A percentile compares a stretch with the other conserved stretches of the same genome.
These are phyloP conservation scores for Schizopygopsis malacanthus DNA, from an alignment of 2,797 vertebrate genomes.

Conservation along the genomic window DNA sequence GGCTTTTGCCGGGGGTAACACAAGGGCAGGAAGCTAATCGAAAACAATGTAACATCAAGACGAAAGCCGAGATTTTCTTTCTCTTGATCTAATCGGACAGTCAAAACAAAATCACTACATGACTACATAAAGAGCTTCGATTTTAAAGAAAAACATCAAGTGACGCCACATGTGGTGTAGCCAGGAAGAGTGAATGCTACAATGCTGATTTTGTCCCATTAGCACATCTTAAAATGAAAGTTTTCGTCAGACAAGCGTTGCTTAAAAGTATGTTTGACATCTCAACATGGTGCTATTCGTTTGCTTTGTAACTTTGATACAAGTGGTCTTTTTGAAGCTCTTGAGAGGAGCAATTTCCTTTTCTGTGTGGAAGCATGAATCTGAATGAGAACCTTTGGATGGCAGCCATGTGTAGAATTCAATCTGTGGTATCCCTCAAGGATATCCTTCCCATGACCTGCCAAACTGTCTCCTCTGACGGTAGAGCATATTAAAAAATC, in stretches of 20 bases:
- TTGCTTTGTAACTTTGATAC: slow-evolving; percentile 34
- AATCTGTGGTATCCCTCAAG: slow-evolving; percentile 58
- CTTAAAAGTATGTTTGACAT: slow-evolving; percentile 19
- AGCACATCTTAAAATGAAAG: background rate
- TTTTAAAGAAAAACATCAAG: slow-evolving; percentile 60
- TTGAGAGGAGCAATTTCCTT: slow-evolving; percentile 43
- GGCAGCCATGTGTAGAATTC: slow-evolving; percentile 65
- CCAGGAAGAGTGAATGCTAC: slow-evolving; percentile 40
- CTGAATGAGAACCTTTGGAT: slow-evolving; percentile 62
- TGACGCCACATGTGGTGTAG: slow-evolving; percentile 57
- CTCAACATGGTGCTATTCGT: background rate
- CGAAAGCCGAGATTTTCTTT: slow-evolving; percentile 59
- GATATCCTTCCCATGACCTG: slow-evolving; percentile 57
- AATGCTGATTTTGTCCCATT: background rate
- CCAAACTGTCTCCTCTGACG: background rate
- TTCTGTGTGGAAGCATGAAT: slow-evolving; percentile 39
- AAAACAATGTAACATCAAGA: slow-evolving; percentile 26
- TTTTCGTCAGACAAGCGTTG: background rate
- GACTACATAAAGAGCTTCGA: slow-evolving; percentile 57
- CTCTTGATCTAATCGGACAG: slow-evolving; percentile 66
- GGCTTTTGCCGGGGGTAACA: slow-evolving; percentile 35
- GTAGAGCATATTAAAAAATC: slow-evolving; percentile 24
- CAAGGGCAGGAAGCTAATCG: slow-evolving; percentile 63
- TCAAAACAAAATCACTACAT: slow-evolving; percentile 71
- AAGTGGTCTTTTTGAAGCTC: slow-evolving; percentile 33